Base-by-base conservation (phyloP, 1,140 invertebrate species). In the Pantala flavescens region DNA sequence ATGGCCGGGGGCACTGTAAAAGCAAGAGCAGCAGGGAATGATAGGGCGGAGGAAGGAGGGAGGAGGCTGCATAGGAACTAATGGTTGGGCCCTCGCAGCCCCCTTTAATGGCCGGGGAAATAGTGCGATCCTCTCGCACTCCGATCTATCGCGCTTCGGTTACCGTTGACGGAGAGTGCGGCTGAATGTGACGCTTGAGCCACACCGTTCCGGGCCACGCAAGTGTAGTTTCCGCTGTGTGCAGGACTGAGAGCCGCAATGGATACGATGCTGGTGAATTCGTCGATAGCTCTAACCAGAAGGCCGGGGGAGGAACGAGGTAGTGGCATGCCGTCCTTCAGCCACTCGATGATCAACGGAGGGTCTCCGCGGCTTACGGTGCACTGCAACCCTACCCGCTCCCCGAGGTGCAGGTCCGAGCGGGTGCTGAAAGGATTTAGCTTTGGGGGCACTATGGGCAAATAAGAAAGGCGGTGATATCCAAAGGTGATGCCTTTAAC, bases 191-290 rank as follows among this genome's bases (percentile, higher is more conserved):
- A 83, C 81, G 86, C 85, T 78, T 82, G 85, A 76, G 87, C 88
- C 77, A 85, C 87, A 80, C 84, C 81, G 80, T 89, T 89, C 81
- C 84, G 80, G 76, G 88, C 88, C 76, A 84, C 84, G 82, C 90
- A 92, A 75, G 89, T 90, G 82, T 91, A 92, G 79, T 88, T 89
- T 78, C 90, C 90, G 79, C 87, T 86, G 83, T 90, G 89, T 77
- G 83, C 83, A 76, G 87, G 85, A 78, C 84, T 86, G 76, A 90
- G 71, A 14, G 43, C 70, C 24, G 24, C 74, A 24, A 75, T 70
- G 36, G 70, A 43, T 23, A 75, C 42, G n/a, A 43, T 72, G 74
- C 74, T 75, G 36, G 74, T 70, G 43, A 70, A 42, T 42, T 36
- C 74, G 70, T 75, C 74, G 24, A 75, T 71, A 70, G 28, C 19